Percentiles rank a stretch among this genome's conserved stretches.
These are phyloP conservation scores for Elaphurus davidianus DNA, from an alignment of 2,113 vertebrate species.

Conservation along the genomic window DNA sequence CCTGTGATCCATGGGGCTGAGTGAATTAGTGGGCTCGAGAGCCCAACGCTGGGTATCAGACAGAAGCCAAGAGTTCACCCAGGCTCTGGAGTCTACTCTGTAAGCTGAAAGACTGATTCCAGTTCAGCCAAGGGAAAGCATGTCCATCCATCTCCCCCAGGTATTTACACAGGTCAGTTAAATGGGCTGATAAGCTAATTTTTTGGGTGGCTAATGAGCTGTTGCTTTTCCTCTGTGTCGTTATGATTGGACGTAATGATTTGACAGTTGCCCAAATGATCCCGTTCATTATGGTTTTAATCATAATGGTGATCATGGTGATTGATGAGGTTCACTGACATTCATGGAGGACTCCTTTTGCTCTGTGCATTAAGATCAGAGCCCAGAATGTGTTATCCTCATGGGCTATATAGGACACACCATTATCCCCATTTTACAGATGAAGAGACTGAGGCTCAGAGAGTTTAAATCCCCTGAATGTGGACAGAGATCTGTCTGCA, in stretches of 20 bases:
- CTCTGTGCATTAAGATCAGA: background rate
- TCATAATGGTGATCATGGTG: background rate
- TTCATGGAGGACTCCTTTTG: background rate
- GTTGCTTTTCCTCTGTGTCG: background rate
- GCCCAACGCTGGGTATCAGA: background rate
- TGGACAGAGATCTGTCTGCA: background rate
- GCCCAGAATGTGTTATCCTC: rapidly evolving
- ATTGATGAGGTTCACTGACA: background rate
- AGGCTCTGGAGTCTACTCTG: background rate
- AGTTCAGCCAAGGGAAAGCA: background rate
- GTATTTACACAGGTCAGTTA: background rate
- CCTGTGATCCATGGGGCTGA: rapidly evolving
- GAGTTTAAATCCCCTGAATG: background rate
- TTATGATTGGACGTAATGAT: background rate
- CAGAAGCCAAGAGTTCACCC: background rate
- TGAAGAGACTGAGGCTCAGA: background rate
- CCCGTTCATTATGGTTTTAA: background rate
- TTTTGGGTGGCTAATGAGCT: background rate
- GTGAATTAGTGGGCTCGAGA: background rate
- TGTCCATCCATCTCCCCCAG: background rate
- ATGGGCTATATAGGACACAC: background rate
- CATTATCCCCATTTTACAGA: background rate
- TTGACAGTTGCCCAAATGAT: background rate
- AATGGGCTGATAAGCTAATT: background rate
- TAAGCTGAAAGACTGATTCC: background rate